Conservation (phyloP, 2,888 invertebrate genomes). For the Mythimna albipuncta region DNA sequence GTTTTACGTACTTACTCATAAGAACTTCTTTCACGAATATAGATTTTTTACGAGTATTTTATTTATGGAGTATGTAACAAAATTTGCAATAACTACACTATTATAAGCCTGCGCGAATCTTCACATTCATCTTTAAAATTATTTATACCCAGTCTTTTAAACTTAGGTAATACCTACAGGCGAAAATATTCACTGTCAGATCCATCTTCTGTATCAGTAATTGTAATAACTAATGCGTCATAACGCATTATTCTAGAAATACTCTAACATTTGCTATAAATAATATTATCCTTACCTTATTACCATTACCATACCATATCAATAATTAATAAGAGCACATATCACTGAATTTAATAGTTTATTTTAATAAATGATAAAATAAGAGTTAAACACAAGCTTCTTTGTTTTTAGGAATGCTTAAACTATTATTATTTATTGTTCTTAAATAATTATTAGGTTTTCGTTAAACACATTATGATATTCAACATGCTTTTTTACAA, state of each 20-base stretch:
- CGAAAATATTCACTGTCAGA: neutral
- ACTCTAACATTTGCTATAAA: neutral
- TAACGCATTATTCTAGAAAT: too few relatives aligned
- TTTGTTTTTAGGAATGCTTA: neutral
- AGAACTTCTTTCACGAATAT: constrained; percentile 1
- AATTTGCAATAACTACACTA: neutral
- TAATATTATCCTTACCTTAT: neutral
- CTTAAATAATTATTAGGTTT: constrained; percentile 20
- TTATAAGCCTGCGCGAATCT: neutral
- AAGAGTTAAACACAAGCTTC: constrained; percentile 2
- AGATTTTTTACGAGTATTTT: neutral
- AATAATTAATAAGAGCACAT: constrained; percentile 26
- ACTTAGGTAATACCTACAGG: neutral
- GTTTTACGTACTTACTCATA: neutral
- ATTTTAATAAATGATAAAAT: constrained; percentile 21
- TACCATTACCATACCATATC: neutral
- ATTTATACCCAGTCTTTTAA: neutral
- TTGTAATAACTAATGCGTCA: too few relatives aligned
- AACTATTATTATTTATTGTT: neutral
- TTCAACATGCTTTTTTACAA: neutral
- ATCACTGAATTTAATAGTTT: constrained; percentile 38
- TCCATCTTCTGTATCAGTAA: neutral
- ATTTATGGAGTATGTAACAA: neutral
- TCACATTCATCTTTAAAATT: neutral
- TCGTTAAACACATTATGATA: neutral